Percentiles rank a stretch among this genome's conserved stretches.
phyloP scores from a whole-genome alignment of 2,888 invertebrate species.

The Agrypnus murinus region DNA sequence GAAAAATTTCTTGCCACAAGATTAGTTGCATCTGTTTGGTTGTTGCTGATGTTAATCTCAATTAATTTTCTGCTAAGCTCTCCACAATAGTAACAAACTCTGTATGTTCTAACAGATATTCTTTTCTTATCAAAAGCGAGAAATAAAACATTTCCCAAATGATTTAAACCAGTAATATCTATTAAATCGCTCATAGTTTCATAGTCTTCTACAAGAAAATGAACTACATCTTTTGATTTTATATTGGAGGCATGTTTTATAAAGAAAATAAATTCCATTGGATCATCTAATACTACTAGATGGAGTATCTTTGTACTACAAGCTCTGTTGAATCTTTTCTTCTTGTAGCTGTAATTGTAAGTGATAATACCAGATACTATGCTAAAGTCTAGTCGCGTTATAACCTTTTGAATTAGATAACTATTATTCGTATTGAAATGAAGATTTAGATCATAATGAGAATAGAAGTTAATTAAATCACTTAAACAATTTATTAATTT shows the following conservation, averaged over 20 bases:
- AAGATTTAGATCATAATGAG: background rate
- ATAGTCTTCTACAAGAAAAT: background rate
- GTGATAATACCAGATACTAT: too few relatives aligned
- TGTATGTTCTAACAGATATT: background rate
- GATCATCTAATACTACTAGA: conserved; percentile 2
- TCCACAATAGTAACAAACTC: conserved; percentile 12
- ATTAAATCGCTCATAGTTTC: background rate
- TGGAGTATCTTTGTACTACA: background rate
- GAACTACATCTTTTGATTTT: background rate
- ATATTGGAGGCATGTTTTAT: background rate
- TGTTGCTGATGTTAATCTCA: background rate
- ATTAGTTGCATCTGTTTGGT: background rate
- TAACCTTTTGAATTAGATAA: too few relatives aligned
- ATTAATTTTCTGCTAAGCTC: background rate
- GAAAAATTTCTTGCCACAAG: background rate
- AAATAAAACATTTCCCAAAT: conserved; percentile 7
- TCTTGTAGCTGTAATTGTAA: background rate
- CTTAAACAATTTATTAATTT: background rate
- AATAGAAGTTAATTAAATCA: conserved; percentile 1
- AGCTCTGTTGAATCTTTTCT: too few relatives aligned
- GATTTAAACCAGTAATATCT: background rate
- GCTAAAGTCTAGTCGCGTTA: too few relatives aligned
- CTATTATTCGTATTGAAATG: background rate
- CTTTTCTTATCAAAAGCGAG: background rate
- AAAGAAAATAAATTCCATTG: background rate